Percentiles rank a stretch among this genome's conserved stretches.
phyloP scores from a whole-genome alignment of 2,888 invertebrate genomes.

The Malacosoma neustria region DNA sequence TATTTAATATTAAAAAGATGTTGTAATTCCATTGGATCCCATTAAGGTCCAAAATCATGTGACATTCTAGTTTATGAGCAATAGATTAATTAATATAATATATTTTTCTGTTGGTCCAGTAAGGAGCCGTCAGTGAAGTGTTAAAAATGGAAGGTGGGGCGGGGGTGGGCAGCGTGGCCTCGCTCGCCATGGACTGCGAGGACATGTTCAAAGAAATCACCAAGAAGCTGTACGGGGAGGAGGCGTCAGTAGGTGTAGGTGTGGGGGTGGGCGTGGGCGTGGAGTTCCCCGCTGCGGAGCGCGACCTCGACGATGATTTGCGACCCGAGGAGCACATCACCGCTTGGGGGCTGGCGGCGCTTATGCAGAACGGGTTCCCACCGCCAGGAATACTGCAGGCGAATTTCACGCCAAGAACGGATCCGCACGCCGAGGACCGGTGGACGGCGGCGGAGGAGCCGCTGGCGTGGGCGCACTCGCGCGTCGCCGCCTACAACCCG shows the following conservation, averaged over 20 bases:
- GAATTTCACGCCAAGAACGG: constrained; percentile 70
- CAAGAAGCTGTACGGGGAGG: constrained; percentile 92
- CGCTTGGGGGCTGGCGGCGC: constrained; percentile 83
- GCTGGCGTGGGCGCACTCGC: constrained; percentile 84
- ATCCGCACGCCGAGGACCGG: constrained; percentile 66
- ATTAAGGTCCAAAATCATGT: no score
- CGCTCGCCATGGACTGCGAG: constrained; percentile 82
- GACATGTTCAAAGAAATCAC: constrained; percentile 95
- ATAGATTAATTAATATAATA: no score
- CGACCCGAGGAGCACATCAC: constrained; percentile 83
- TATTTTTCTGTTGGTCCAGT: no score
- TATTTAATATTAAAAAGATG: no score
- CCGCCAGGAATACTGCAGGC: constrained; percentile 78
- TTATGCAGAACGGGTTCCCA: constrained; percentile 84
- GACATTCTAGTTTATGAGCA: no score
- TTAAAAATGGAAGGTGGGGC: constrained; percentile 73
- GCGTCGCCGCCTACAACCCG: constrained; percentile 86
- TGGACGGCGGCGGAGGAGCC: constrained; percentile 84
- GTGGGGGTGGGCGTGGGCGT: constrained; percentile 50
- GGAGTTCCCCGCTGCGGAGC: constrained; percentile 61
- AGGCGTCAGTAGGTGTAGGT: constrained; percentile 55
- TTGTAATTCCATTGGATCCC: no score
- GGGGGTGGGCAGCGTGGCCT: constrained; percentile 53
- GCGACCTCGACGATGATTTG: constrained; percentile 70
- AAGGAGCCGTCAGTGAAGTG: no score